Evolutionary conservation across 2,797 vertebrate genomes (phyloP).

Genomic region (Arrhamphus sclerolepis): DNA sequence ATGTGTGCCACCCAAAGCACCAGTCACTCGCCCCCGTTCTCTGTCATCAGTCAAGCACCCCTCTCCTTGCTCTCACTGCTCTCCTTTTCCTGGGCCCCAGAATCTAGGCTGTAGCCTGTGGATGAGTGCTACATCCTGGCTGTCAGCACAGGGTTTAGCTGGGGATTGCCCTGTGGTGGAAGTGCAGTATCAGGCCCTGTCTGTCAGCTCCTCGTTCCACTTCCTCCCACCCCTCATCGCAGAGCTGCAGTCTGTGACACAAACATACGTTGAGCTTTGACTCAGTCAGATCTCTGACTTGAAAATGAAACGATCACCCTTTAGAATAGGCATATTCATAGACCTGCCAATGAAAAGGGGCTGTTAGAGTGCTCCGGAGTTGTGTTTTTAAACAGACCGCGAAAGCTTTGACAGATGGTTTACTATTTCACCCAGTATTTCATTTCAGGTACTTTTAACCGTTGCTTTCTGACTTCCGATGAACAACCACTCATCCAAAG

Average conservation of each 20-base stretch:
- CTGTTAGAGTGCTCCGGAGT: slow-evolving; percentile 79
- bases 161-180: slow-evolving; percentile 77
- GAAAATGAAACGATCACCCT: slow-evolving; percentile 64
- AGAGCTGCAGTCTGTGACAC: slow-evolving; percentile 62
- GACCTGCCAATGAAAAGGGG: slow-evolving; percentile 66
- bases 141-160: slow-evolving; percentile 79
- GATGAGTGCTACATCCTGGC: slow-evolving; percentile 83
- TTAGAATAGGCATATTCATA: slow-evolving; percentile 77
- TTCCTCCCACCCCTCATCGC: slow-evolving; percentile 62
- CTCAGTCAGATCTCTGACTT: slow-evolving; percentile 56
- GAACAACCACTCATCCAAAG: slow-evolving; percentile 50
- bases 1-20: slow-evolving; percentile 74
- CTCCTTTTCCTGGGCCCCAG: slow-evolving; percentile 74
- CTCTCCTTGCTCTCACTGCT: slow-evolving; percentile 59
- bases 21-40: slow-evolving; percentile 30
- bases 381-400: slow-evolving; percentile 84
- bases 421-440: slow-evolving; percentile 78
- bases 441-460: slow-evolving; percentile 75
- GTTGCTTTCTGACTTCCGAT: slow-evolving; percentile 59
- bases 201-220: slow-evolving; percentile 81
- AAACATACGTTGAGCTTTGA: slow-evolving; percentile 55
- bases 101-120: slow-evolving; percentile 73
- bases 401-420: slow-evolving; percentile 80
- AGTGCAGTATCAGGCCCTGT: slow-evolving; percentile 75
- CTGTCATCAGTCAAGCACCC: slow-evolving; percentile 61